phyloP scores from a whole-genome alignment of 1,140 invertebrate species.

The Maniola jurtina region DNA sequence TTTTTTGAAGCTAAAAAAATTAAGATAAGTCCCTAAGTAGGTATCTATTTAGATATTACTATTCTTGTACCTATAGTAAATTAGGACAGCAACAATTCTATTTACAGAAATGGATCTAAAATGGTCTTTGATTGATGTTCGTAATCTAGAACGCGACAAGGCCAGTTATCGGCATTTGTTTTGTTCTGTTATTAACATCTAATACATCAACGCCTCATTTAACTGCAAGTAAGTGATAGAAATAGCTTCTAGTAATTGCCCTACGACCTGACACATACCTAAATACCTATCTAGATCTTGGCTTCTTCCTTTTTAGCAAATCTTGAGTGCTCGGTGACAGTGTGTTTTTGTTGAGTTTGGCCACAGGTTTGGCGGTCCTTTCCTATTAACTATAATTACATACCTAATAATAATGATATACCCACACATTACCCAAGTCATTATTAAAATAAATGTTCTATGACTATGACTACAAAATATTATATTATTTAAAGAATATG shows the following conservation, averaged over 20 bases:
- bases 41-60: too few relatives aligned
- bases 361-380: not conserved
- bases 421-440: too few relatives aligned
- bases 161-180: conserved; percentile 58
- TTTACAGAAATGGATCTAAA: conserved; percentile 47
- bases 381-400: too few relatives aligned
- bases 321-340: conserved; percentile 30
- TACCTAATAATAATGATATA: too few relatives aligned
- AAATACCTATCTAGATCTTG: conserved; percentile 32
- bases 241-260: conserved; percentile 49
- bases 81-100: conserved; percentile 47
- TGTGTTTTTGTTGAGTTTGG: conserved; percentile 15
- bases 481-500: too few relatives aligned
- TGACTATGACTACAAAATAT: too few relatives aligned
- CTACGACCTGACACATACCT: conserved; percentile 46
- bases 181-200: conserved; percentile 53
- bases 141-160: conserved; percentile 62
- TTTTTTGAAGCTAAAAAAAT: too few relatives aligned
- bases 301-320: conserved; percentile 40
- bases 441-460: too few relatives aligned
- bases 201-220: conserved; percentile 61
- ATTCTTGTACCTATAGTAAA: conserved; percentile 26
- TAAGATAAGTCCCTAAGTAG: too few relatives aligned
- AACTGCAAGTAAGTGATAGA: conserved; percentile 58
- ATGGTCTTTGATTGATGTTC: conserved; percentile 56